These are phyloP conservation scores for Hemiscyllium ocellatum DNA, from an alignment of 2,113 vertebrate genomes.

Conservation along the genomic window DNA sequence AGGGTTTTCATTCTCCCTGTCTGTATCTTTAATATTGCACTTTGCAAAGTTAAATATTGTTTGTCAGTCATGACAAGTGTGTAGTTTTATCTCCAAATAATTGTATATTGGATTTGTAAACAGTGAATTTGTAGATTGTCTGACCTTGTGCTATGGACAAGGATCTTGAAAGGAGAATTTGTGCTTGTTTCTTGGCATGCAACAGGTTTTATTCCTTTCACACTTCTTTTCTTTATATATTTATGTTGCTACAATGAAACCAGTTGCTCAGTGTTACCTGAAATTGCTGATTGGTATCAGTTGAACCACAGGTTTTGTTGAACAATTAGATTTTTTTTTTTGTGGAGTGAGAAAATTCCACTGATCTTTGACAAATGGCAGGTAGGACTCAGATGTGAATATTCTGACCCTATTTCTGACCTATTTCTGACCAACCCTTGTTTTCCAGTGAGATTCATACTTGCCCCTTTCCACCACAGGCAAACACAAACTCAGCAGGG, in stretches of 20 bases:
- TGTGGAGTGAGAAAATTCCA: no score
- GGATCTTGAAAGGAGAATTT: not conserved
- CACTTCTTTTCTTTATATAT: not conserved
- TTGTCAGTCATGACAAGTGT: not conserved
- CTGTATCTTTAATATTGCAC: not conserved
- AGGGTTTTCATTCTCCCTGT: not conserved
- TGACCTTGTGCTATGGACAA: not conserved
- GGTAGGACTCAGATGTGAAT: no score
- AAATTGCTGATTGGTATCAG: not conserved
- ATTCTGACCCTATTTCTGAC: no score
- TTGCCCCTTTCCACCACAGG: no score
- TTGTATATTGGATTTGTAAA: not conserved
- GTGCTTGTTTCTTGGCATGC: not conserved
- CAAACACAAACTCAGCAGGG: no score
- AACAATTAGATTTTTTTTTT: not conserved
- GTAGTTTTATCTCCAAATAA: not conserved
- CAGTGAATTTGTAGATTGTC: not conserved
- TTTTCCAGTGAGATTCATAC: no score
- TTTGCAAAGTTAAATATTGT: not conserved
- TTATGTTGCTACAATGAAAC: not conserved
- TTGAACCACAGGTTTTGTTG: not conserved
- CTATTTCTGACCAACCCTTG: no score
- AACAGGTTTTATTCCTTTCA: not conserved
- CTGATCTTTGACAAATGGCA: no score
- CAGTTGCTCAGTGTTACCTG: not conserved